Base-by-base conservation (phyloP, 1,140 invertebrate genomes). In the Anthonomus grandis region DNA sequence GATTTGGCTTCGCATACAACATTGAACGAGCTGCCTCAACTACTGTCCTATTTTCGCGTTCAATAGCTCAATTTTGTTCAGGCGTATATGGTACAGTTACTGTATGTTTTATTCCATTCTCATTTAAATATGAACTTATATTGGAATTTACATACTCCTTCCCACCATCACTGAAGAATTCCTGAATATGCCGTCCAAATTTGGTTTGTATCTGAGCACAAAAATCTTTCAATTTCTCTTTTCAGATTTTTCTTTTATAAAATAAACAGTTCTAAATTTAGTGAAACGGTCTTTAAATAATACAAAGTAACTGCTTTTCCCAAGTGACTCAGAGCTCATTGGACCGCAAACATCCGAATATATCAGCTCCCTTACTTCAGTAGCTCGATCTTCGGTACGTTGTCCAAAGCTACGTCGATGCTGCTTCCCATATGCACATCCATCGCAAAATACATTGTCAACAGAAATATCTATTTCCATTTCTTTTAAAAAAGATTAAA, bases 261-360 rank as follows among this genome's bases (percentile, higher is more conserved):
- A 67, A 50, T 70, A 71, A n/a, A 67, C 61, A n/a, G 34, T 58
- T 15, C 59, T 54, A 27, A 56, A 64, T 23, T 62, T 54, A 10
- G 58, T 60, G 58, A 60, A 66, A 48, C 73, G 66, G 53, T 74
- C 69, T 9, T 68, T 73, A 36, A 74, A 69, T 13, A 65, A 62
- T 2, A 70, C 25, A 19, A 72, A 65, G 48, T 70, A 74, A 12
- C 62, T 62, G 1, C 58, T 62, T 21, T 68, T 69, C 31, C 72
- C 69, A 13, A 65, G 39, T 5, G 70, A 75, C 12, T 17, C 18
- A 2, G 62, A 67, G 45, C 68, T 64, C 68, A 75, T 73, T n/a
- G 71, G 72, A 18, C 75, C 75, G 64, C 71, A 74, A 5, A 75
- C 39, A 63, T 77, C 74, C 1, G 68, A 54, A 60, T 77, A 72